A percentile compares a stretch with the other conserved stretches of the same genome.
These are phyloP conservation scores for Phocoena phocoena DNA, from an alignment of 2,113 vertebrate species.

Conservation along the genomic window DNA sequence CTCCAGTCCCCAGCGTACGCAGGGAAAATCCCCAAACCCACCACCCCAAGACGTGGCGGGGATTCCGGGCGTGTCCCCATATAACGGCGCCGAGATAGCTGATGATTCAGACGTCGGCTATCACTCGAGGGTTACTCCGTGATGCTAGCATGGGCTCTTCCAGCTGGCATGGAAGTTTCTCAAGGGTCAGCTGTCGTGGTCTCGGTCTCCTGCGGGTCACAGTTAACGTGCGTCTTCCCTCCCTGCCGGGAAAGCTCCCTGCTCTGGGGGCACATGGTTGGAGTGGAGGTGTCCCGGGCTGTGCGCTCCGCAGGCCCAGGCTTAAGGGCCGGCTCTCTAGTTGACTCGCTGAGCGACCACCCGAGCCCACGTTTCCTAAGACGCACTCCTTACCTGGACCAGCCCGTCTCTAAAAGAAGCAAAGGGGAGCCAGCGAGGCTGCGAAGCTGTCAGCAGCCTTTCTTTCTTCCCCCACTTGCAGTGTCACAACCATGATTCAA, in stretches of 20 bases:
- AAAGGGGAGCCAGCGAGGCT: not conserved
- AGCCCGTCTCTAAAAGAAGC: not conserved
- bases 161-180: not conserved
- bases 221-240: not conserved
- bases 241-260: not conserved
- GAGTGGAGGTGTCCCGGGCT: not conserved
- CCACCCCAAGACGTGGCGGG: too few relatives aligned
- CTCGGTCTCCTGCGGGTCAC: not conserved
- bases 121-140: not conserved
- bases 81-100: fast-evolving
- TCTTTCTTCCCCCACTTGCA: not conserved
- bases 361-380: not conserved
- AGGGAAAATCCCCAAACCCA: not conserved
- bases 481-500: conserved; percentile 45
- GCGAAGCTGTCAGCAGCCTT: not conserved
- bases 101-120: not conserved
- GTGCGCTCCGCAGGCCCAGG: not conserved
- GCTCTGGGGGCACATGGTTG: not conserved
- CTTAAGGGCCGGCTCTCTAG: fast-evolving
- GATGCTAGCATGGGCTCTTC: not conserved
- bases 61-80: not conserved
- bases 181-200: not conserved
- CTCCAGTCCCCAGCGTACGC: fast-evolving
- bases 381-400: not conserved
- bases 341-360: not conserved